Percentiles rank a stretch among this genome's conserved stretches.
Evolutionary conservation across 2,888 invertebrate genomes (phyloP).

Genomic region (Euspilapteryx auroguttella): DNA sequence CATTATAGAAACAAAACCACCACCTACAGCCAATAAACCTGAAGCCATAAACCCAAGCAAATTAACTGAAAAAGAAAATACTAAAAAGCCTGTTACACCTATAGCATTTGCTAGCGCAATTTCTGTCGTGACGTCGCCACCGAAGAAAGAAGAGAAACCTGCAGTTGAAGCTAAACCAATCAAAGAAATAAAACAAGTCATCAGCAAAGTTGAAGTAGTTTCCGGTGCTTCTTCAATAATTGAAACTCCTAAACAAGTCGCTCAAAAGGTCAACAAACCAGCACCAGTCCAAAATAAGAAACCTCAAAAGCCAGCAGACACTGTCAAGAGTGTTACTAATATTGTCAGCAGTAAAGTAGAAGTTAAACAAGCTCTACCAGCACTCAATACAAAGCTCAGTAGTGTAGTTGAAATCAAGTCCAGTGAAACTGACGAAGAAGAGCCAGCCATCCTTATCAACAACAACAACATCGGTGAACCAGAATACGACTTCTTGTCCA

Average conservation of each 20-base stretch:
- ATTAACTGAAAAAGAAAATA: conserved; percentile 34
- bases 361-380: conserved; percentile 42
- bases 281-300: conserved; percentile 21
- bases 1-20: conserved; percentile 50
- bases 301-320: conserved; percentile 17
- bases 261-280: conserved; percentile 26
- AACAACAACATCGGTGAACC: conserved; percentile 79
- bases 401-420: conserved; percentile 61
- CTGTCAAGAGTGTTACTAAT: conserved; percentile 34
- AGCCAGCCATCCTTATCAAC: conserved; percentile 62
- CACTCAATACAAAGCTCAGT: conserved; percentile 41
- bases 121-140: conserved; percentile 32
- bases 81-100: conserved; percentile 31
- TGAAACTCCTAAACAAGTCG: conserved; percentile 29
- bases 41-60: conserved; percentile 50
- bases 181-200: conserved; percentile 46
- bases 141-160: conserved; percentile 47
- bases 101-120: conserved; percentile 38
- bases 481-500: conserved; percentile 82
- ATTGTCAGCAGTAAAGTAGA: conserved; percentile 49
- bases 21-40: conserved; percentile 36
- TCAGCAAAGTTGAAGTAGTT: conserved; percentile 60
- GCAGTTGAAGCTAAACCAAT: conserved; percentile 46
- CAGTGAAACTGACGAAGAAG: conserved; percentile 33
- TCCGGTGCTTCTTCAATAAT: conserved; percentile 51